phyloP scores from a whole-genome alignment of 2,797 vertebrate species.

The Bufotes viridis region DNA sequence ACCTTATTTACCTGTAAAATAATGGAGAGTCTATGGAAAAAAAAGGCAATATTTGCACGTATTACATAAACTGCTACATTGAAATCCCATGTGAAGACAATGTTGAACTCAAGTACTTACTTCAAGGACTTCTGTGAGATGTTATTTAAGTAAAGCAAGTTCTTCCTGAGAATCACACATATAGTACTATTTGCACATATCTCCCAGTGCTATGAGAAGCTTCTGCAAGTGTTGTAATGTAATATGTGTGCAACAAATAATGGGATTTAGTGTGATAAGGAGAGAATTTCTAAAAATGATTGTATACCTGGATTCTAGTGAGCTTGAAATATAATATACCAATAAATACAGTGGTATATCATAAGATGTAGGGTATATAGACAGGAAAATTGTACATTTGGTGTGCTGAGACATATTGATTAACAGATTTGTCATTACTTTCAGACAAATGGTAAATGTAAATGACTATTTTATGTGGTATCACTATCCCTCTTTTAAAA shows the following conservation, averaged over 20 bases:
- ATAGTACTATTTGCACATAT: slow-evolving; percentile 46
- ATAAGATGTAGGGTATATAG: not conserved
- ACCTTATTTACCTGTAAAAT: not conserved
- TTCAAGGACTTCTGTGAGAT: slow-evolving; percentile 4
- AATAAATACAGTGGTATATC: not conserved
- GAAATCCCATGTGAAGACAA: not conserved
- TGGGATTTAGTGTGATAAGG: not conserved
- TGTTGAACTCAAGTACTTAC: not conserved
- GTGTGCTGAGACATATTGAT: not conserved
- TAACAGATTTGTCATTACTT: not conserved
- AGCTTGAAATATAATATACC: not conserved
- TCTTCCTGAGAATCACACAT: slow-evolving; percentile 22
- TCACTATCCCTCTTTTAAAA: too few species aligned
- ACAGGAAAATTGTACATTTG: not conserved
- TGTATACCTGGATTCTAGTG: not conserved
- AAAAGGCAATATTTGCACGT: not conserved
- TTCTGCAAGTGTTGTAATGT: slow-evolving; percentile 21
- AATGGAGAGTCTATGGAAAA: not conserved
- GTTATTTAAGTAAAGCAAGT: slow-evolving; percentile 10
- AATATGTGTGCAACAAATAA: not conserved
- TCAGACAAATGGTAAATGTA: too few species aligned
- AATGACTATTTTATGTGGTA: too few species aligned
- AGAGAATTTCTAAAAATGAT: not conserved
- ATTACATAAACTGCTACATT: not conserved
- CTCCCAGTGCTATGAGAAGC: slow-evolving; percentile 15